Evolutionary conservation across 2,888 invertebrate species (phyloP), one percentile per base, ranked within the genome.

Genomic region (Ecliptopera silaceata): DNA sequence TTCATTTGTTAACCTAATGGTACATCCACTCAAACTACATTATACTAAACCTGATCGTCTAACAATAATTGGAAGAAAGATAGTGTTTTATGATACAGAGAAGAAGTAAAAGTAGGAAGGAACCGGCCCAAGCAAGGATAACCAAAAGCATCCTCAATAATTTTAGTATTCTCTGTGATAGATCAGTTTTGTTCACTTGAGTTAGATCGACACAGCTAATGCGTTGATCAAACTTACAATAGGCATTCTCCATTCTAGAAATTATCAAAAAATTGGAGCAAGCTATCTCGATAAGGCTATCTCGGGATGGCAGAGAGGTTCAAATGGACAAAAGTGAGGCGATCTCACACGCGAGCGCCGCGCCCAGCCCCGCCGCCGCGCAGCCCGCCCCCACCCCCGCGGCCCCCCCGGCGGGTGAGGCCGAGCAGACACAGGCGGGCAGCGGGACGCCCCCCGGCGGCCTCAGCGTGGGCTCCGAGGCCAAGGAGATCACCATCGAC

Each of bases 181-280:
- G n/a, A 11, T 31, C 31, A n/a, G 3, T n/a, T 3, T 31, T 11
- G n/a, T 31, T n/a, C 31, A 31, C 11, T 6, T 1, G 31, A 1
- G 32, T 12, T 5, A n/a, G 15, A 6, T 12, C 8, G 6, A 5
- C 3, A 6, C 8, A 34, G 1, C 2, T 8, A 8, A 15, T 3
- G 20, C 41, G 10, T 3, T 38, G 2, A 15, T 6, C 8, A 10
- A 38, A 17, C 10, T 18, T 1, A 18, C 18, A 15, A 42, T 34
- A n/a, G 1, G 4, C 31, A n/a, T 31, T 17, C 41, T 12, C 15
- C 18, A 12, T 43, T 26, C n/a, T 43, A 51, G 89, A 69, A 72
- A 63, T 90, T 43, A 77, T 89, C 44, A 78, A 69, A 36, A 85
- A 71, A 66, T 78, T 89, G 54, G 89, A 90, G 68, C 84, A 77